phyloP scores from a whole-genome alignment of 2,797 vertebrate species.

The Peromyscus aztecus region DNA sequence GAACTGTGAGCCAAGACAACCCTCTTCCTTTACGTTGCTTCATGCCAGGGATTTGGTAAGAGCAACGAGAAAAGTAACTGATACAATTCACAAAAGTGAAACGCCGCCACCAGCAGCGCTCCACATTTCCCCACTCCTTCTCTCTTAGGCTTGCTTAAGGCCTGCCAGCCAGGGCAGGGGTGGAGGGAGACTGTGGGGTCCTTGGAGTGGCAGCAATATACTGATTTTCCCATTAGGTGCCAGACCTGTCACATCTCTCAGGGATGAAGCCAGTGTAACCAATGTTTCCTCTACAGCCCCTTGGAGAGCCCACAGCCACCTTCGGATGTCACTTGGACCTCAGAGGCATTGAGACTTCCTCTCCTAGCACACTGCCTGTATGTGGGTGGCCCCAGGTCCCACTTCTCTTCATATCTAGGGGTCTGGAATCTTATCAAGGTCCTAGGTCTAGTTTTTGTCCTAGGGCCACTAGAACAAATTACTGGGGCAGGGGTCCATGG shows the following conservation, averaged over 20 bases:
- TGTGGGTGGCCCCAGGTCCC: neutral
- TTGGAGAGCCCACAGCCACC: neutral
- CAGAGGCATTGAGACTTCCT: neutral
- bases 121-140: neutral
- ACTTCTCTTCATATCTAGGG: neutral
- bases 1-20: neutral
- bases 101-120: neutral
- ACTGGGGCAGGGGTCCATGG: too few species aligned
- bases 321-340: neutral
- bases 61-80: neutral
- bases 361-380: neutral
- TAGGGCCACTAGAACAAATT: neutral
- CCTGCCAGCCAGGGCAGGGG: neutral
- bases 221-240: neutral
- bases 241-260: neutral
- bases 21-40: neutral
- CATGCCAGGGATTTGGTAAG: neutral
- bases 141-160: neutral
- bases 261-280: neutral
- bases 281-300: neutral
- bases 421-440: neutral
- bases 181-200: neutral
- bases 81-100: neutral
- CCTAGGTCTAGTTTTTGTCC: neutral
- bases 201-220: neutral